These are phyloP conservation scores for Aphaenogaster ashmeadi DNA, from an alignment of 1,140 invertebrate species.

Conservation along the genomic window DNA sequence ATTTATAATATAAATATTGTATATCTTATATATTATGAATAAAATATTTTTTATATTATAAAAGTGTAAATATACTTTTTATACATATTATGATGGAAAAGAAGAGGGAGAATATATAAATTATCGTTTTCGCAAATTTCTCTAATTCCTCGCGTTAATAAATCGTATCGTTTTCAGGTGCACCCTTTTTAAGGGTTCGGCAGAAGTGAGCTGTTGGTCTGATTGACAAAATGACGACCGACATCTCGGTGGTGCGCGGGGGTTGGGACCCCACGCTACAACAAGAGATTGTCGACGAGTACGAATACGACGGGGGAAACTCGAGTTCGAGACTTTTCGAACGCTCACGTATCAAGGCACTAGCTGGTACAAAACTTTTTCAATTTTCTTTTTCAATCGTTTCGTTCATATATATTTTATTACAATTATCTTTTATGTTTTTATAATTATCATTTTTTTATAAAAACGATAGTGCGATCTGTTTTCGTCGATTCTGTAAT, in stretches of 20 bases:
- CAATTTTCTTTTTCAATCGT: neutral
- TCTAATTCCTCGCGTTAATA: neutral
- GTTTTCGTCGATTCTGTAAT: neutral
- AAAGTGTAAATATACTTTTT: constrained; percentile 2
- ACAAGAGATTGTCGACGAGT: constrained; percentile 97
- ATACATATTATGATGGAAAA: neutral
- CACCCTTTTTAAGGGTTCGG: constrained; percentile 82
- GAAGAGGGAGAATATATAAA: neutral
- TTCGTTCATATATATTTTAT: neutral
- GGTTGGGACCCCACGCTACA: constrained; percentile 95
- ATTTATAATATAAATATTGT: neutral
- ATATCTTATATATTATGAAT: neutral
- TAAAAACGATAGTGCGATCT: neutral
- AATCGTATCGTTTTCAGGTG: constrained; percentile 78
- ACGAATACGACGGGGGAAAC: constrained; percentile 99
- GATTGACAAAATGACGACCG: constrained; percentile 95
- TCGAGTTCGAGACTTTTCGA: constrained; percentile 99
- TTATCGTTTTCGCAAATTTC: neutral
- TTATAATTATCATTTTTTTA: neutral
- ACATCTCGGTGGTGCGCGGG: constrained; percentile 96
- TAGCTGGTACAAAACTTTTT: constrained; percentile 92
- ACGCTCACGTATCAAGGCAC: constrained; percentile 98
- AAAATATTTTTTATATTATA: neutral
- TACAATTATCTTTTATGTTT: neutral
- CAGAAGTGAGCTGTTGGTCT: constrained; percentile 83